Base-by-base conservation (phyloP, 2,888 invertebrate genomes). In the Barypeithes pellucidus region DNA sequence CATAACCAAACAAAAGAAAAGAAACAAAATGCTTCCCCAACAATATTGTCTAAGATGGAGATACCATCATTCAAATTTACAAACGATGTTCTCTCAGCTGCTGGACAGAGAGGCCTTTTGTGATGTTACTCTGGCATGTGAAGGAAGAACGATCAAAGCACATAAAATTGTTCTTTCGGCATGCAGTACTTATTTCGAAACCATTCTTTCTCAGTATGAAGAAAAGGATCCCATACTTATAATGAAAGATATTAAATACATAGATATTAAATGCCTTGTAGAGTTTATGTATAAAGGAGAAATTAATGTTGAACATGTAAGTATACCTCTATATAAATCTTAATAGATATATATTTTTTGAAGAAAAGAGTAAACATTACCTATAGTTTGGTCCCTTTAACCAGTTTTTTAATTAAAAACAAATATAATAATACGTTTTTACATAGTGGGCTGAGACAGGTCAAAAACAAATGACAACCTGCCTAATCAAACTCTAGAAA, bases 221-320 rank as follows among this genome's bases (percentile, higher is more conserved):
- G 93, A 93, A 84, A 92, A 92, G 79, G 93, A 94, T 86, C 94
- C 94, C 62, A 93, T 94, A 80, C 91, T 94, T 77, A 94, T 94
- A 79, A 92, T 96, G 84, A 95, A 96, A 88, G 96, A 97, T 86
- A 95, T 96, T 75, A 93, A 95, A 84, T 96, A 95, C 83, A 92
- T 94, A 78, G 96, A 97, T 87, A 91, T 97, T 81, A 93, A 93
- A 86, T 95, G 95, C 75, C 89, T 97, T 78, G 94, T 97, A 67
- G 95, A 96, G 86, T 97, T 96, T 85, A 97, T 97, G 96, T 97
- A 97, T 87, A 95, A 95, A 82, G 97, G 97, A 77, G 97, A 97
- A 88, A 96, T 97, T 86, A 96, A 95, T 87, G 96, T 97, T 72
- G 95, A 95, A 83, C 95, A 96, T 88, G 96, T 96, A 86, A 92